Base-by-base conservation (phyloP, 2,113 vertebrate species). In the Oreochromis niloticus region DNA sequence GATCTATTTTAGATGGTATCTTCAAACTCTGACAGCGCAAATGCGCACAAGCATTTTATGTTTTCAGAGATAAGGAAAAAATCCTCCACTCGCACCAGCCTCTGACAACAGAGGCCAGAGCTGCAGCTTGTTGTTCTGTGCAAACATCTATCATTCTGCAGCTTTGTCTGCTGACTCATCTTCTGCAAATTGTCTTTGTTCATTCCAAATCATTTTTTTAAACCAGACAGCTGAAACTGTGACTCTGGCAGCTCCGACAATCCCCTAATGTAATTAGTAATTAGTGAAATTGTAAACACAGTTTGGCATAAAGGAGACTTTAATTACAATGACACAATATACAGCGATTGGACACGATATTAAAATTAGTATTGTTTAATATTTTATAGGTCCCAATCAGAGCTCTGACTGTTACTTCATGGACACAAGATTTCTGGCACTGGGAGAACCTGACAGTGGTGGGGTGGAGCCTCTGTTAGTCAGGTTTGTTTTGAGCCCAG, bases 151-250 rank as follows among this genome's bases (percentile, higher is more conserved):
- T 85, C 59, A 85, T 50, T 85, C 68, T 55, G 41, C 66, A 19
- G 46, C 80, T 82, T 82, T 22, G 30, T 75, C 86, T 85, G 89
- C 88, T 90, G 88, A 91, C 50, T 91, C 89, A 90, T 89, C 46
- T 82, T 55, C 61, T 86, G 84, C 55, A 89, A 55, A 85, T 78
- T 52, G 75, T 80, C 59, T 88, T 80, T 24, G 36, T 75, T 68
- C 24, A 27, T 63, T 59, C 82, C 36, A 83, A 86, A 75, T 79
- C 17, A 16, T 81, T 14, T 63, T 81, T 83, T 61, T 39, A 80
- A 83, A 73, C 2, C 1, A 66, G 85, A 82, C 27, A 66, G 80
- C 16, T 48, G 27, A 81, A 46, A 75, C 30, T 71, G 30, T 63
- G 83, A 81, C 81, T 73, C 32, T 80, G 50, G 12, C 16, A 14